Evolutionary conservation across 2,888 invertebrate species (phyloP), one percentile per base, ranked within the genome.

Genomic region (Omphaloscelis lunosa): DNA sequence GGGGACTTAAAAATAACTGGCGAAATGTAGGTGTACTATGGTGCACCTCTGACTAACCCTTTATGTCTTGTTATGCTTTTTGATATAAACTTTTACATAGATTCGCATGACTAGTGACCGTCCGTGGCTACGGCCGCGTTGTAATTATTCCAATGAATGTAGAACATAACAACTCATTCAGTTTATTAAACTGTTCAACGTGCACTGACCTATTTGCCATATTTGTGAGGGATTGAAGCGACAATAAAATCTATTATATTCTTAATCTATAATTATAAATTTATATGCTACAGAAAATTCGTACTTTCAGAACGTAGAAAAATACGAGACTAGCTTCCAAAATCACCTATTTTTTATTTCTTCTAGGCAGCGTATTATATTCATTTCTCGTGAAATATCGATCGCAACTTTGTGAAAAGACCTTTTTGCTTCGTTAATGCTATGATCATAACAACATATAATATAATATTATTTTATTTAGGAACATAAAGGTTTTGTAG

Each of bases 101-200:
- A 72, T 66, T 72, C 39, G 53, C 29, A 66, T 48, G 66, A 61
- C 48, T n/a, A 39, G 61, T 56, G 20, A 56, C 66, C 29, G 8
- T 61, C 39, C 20, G 12, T 56, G 12, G 48, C 27, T 79, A 29
- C n/a, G 20, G 39, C 72, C 34, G 48, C n/a, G 17, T 29, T 67
- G 80, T 56, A 67, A 79, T 78, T 79, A 48, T 72, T 62, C 17
- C 48, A 79, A 72, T 56, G 17, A 71, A 66, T 39, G 5, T 53
- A 51, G 27, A 79, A 45, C n/a, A 39, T 41, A 58, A 51, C 15
- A 59, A 56, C 15, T 61, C 56, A 67, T 56, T 70, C 29, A 9
- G 45, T 72, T 45, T 41, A 65, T 69, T 51, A 27, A 23, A 59
- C 23, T 34, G 23, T 48, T 41, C 1, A 23, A 27, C 29, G 27